These are phyloP conservation scores for Rhinolophus sinicus DNA, from an alignment of 2,113 vertebrate genomes.

Conservation along the genomic window DNA sequence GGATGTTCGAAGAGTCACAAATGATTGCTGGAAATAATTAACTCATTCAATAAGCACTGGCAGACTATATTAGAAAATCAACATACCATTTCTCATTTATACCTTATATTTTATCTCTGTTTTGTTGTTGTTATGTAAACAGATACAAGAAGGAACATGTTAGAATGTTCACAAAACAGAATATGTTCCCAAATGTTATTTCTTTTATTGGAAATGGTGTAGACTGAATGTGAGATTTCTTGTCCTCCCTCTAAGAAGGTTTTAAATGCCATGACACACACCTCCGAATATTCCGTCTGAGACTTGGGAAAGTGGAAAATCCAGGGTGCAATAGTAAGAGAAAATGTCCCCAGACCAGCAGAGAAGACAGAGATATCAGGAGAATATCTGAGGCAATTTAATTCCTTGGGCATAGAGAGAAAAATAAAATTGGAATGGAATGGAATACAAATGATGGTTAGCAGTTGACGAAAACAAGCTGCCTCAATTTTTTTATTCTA, in stretches of 20 bases:
- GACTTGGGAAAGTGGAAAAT: background rate
- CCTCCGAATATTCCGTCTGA: background rate
- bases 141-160: background rate
- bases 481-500: constrained; percentile 66
- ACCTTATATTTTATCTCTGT: background rate
- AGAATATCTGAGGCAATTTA: background rate
- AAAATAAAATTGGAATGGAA: background rate
- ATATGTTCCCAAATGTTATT: background rate
- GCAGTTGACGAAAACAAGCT: background rate
- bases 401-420: background rate
- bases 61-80: background rate
- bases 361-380: background rate
- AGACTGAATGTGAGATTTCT: background rate
- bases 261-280: background rate
- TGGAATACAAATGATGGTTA: background rate
- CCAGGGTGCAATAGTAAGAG: background rate
- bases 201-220: background rate
- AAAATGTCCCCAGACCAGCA: background rate
- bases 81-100: background rate
- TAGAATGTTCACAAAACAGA: background rate
- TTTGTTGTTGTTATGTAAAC: background rate
- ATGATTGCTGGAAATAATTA: background rate
- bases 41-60: background rate
- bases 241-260: background rate
- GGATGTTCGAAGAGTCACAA: background rate